Conservation (phyloP, 2,888 invertebrate species). For the Melanostoma scalare region DNA sequence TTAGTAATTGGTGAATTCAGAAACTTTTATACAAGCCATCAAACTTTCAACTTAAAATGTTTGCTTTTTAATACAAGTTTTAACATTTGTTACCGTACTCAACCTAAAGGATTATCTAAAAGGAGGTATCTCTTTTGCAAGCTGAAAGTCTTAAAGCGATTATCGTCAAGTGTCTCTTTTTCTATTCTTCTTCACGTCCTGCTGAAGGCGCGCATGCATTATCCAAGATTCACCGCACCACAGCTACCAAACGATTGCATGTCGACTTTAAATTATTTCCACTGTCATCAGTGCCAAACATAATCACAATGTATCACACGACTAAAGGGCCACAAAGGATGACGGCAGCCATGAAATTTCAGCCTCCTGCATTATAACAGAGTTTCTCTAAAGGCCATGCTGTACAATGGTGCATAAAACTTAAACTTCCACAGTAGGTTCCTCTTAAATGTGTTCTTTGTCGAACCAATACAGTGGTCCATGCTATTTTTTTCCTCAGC, state of each 20-base stretch:
- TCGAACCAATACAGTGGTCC: slow-evolving; percentile 19
- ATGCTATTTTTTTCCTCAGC: no score
- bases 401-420: slow-evolving; percentile 43
- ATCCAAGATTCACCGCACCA: neutral
- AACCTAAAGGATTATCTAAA: no score
- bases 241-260: slow-evolving; percentile 39
- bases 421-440: slow-evolving; percentile 22
- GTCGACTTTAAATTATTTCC: slow-evolving; percentile 63
- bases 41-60: no score
- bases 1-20: no score
- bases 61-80: no score
- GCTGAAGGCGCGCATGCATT: neutral
- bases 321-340: slow-evolving; percentile 56
- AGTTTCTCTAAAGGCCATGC: slow-evolving; percentile 41
- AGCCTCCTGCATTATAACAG: slow-evolving; percentile 36
- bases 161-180: slow-evolving; percentile 49
- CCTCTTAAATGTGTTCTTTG: neutral
- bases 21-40: no score
- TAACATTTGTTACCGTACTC: no score
- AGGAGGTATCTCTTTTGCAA: neutral
- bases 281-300: slow-evolving; percentile 63
- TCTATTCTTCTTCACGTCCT: neutral
- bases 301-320: slow-evolving; percentile 65
- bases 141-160: slow-evolving; percentile 36
- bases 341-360: slow-evolving; percentile 40